Conservation (phyloP, 2,888 invertebrate species). For the Tipula vernalis region DNA sequence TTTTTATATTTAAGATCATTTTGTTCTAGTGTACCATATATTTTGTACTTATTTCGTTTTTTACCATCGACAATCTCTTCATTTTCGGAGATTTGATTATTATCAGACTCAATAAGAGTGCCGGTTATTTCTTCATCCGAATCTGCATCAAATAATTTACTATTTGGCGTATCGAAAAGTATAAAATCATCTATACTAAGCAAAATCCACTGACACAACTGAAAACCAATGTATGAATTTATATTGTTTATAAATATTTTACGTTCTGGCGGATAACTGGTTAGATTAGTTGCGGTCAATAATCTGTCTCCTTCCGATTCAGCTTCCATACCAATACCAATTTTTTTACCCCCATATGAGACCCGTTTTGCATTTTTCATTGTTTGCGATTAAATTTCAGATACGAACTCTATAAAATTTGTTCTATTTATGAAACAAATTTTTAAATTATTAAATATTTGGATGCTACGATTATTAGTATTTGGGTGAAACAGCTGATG, state of each 20-base stretch:
- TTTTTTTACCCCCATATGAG: background rate
- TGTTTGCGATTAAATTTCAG: background rate
- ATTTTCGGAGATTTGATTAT: background rate
- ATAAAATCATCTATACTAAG: background rate
- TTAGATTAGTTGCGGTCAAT: background rate
- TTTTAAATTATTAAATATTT: background rate
- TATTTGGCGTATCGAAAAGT: background rate
- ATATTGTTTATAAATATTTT: conserved; percentile 16
- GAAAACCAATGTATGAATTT: conserved; percentile 15
- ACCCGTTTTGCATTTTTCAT: background rate
- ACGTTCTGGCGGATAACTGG: background rate
- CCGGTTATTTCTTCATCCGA: background rate
- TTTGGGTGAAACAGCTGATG: background rate
- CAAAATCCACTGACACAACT: background rate
- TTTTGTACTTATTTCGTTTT: background rate
- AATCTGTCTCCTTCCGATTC: background rate
- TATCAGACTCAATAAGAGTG: background rate
- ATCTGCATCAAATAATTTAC: background rate
- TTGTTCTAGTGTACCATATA: conserved; percentile 12
- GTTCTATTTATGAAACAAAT: background rate
- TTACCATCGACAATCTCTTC: background rate
- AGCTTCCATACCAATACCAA: background rate
- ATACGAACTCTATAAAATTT: background rate
- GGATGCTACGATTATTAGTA: background rate
- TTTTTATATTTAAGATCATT: background rate